These are phyloP conservation scores for Callopanchax toddi DNA, from an alignment of 2,113 vertebrate genomes.

Conservation along the genomic window DNA sequence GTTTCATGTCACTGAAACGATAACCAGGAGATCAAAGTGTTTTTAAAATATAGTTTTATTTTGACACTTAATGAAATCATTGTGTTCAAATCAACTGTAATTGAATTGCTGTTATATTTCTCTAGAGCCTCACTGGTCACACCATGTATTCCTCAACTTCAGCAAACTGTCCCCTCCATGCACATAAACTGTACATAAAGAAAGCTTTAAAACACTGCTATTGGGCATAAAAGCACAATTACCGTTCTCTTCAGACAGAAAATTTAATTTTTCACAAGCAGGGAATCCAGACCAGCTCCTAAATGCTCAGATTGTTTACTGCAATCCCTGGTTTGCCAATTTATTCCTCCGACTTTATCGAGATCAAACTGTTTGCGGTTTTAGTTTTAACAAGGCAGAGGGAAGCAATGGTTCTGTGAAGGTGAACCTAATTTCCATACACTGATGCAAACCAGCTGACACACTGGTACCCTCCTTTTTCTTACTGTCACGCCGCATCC, in stretches of 20 bases:
- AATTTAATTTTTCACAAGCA: background rate
- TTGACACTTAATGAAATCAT: too few relatives aligned
- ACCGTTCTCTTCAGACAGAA: background rate
- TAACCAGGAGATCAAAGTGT: too few relatives aligned
- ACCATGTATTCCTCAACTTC: too few relatives aligned
- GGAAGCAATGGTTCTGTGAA: constrained; percentile 33
- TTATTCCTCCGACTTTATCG: constrained; percentile 14
- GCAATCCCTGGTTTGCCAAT: constrained; percentile 14
- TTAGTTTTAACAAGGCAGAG: constrained; percentile 34
- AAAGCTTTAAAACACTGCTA: background rate
- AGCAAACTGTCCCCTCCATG: background rate
- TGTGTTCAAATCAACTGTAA: too few relatives aligned
- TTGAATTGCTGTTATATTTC: too few relatives aligned
- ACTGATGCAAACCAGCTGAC: constrained; percentile 20
- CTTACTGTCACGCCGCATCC: constrained; percentile 45
- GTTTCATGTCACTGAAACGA: too few relatives aligned
- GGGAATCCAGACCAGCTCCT: background rate
- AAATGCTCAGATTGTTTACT: background rate
- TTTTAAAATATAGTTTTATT: too few relatives aligned
- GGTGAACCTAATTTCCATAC: constrained; percentile 48
- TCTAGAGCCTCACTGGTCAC: too few relatives aligned
- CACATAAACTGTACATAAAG: background rate
- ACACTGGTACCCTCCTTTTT: constrained; percentile 25
- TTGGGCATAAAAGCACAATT: background rate
- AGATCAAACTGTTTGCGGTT: constrained; percentile 22